Percentiles rank a stretch among this genome's conserved stretches.
These are phyloP conservation scores for Anastrepha obliqua DNA, from an alignment of 1,140 invertebrate genomes.

Conservation along the genomic window DNA sequence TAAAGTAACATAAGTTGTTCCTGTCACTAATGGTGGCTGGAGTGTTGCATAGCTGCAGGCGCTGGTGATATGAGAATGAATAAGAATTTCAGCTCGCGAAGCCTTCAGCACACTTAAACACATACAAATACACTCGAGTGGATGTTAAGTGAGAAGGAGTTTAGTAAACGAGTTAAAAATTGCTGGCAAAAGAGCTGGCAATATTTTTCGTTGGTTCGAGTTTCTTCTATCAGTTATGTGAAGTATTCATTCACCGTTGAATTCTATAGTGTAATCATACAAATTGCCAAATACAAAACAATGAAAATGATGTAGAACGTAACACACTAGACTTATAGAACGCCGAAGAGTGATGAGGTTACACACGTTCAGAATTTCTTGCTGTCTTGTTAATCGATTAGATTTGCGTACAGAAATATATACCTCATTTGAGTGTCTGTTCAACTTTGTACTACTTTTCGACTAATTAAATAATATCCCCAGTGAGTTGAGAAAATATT, in stretches of 20 bases:
- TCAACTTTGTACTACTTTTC: no score
- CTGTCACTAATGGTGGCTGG: constrained; percentile 26
- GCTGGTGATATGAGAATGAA: not conserved
- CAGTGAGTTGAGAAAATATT: no score
- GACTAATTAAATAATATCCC: no score
- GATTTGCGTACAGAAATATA: no score
- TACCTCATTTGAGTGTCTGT: no score
- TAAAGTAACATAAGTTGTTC: not conserved
- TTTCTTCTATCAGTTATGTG: not conserved
- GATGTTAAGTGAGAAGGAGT: not conserved
- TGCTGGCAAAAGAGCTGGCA: not conserved
- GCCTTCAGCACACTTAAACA: not conserved
- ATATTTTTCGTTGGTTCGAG: constrained; percentile 16
- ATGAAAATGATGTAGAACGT: not conserved
- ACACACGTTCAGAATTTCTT: no score
- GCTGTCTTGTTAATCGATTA: no score
- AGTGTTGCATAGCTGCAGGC: not conserved
- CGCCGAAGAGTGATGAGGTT: not conserved
- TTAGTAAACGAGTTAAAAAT: constrained; percentile 47
- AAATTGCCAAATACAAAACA: constrained; percentile 52
- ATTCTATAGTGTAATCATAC: constrained; percentile 54
- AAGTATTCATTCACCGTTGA: not conserved
- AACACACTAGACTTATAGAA: not conserved
- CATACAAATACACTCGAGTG: constrained; percentile 5
- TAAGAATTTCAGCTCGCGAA: no score